These are phyloP conservation scores for Merops nubicus DNA, from an alignment of 2,113 vertebrate species.

Conservation along the genomic window DNA sequence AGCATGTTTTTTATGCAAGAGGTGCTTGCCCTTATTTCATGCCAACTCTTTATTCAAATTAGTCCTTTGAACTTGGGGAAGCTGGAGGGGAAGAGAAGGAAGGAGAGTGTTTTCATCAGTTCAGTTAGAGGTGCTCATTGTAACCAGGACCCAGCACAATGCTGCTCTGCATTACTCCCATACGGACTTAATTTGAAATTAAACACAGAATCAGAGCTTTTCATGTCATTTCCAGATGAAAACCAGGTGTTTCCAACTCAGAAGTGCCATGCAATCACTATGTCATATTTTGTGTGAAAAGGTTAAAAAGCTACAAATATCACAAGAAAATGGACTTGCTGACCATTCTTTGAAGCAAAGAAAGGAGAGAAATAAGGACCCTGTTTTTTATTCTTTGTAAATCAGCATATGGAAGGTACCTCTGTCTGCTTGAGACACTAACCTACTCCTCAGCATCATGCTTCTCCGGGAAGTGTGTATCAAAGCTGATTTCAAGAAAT, in stretches of 20 bases:
- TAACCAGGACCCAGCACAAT: neutral
- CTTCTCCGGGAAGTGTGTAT: neutral
- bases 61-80: neutral
- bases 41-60: neutral
- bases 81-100: neutral
- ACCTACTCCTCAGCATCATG: neutral
- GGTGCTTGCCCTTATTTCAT: neutral
- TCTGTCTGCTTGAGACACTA: neutral
- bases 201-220: conserved; percentile 30
- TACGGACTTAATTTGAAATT: conserved; percentile 49
- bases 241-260: conserved; percentile 34
- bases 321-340: neutral
- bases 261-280: neutral
- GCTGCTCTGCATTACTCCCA: conserved; percentile 33
- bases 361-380: neutral
- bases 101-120: neutral
- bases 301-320: neutral
- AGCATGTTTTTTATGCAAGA: neutral
- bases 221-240: conserved; percentile 50
- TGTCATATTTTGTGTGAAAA: conserved; percentile 25
- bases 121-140: conserved; percentile 35
- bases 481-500: neutral
- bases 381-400: neutral
- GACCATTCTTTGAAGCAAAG: neutral
- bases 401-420: neutral